Evolutionary conservation across 92 coral and sea anemone genomes (phyloP), one percentile per base, ranked within the genome.

Genomic region (Zoanthus gigantus): DNA sequence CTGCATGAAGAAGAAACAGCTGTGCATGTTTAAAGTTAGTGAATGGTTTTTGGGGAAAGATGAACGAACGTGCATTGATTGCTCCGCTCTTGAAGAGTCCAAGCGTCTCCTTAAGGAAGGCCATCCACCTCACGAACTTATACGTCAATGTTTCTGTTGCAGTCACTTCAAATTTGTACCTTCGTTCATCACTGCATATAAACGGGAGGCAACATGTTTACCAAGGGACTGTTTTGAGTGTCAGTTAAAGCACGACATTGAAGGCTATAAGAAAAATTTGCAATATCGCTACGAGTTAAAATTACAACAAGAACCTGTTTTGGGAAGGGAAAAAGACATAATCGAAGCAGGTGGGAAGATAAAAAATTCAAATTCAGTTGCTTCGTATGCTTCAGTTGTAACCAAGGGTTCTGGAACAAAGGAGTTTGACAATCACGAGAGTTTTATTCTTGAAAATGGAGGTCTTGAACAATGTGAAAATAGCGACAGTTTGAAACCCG

Each of bases 81-180:
- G 99, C 84, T 87, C 95, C 4, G 99, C 99, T 29, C 89, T 84
- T 10, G 90, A 84, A 29, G 98, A 94, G 65, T 92, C 99, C 16
- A 89, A 77, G 58, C 88, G 87, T 78, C 92, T 96, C 15, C 90
- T 95, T 54, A 88, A 92, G 79, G 94, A 94, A 32, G 99, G 99
- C 76, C 91, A 73, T 72, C 90, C 87, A 29, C 90, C 92, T 56
- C 82, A 90, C 68, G 93, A 84, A 44, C 90, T 96, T 34, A 89
- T 97, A 58, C 95, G 95, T n/a, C 99, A 97, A 74, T 97, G 99
- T 86, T 95, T 92, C 72, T 92, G 89, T 50, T 97, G 99, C 87
- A 93, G 93, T 48, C 95, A 91, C 78, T 97, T 97, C 79, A 97
- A 95, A 91, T 95, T 93, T 76, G 85, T 97, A 74, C 96, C 96